Percentiles rank a stretch among this genome's conserved stretches.
These are phyloP conservation scores for Chymomyza amoena DNA, from an alignment of 2,888 invertebrate species.

Conservation along the genomic window DNA sequence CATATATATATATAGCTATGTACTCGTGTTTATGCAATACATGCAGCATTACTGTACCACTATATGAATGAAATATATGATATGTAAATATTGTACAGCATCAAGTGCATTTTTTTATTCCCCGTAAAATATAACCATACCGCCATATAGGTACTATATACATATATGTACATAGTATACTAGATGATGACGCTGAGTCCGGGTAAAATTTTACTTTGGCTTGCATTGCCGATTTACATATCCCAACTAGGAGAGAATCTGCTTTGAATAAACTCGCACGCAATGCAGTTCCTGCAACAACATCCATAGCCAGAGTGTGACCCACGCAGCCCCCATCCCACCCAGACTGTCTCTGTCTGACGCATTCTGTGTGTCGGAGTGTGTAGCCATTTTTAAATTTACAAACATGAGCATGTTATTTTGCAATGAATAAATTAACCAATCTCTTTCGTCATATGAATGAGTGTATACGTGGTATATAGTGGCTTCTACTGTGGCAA, in stretches of 20 bases:
- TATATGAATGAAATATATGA: conserved; percentile 49
- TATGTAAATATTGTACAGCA: conserved; percentile 58
- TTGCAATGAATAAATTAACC: conserved; percentile 70
- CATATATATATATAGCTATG: neutral
- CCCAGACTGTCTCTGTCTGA: neutral
- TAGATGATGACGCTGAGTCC: conserved; percentile 40
- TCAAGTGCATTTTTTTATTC: conserved; percentile 54
- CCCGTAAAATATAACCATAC: conserved; percentile 42
- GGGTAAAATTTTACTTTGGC: conserved; percentile 56
- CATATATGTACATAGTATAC: neutral
- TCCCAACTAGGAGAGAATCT: conserved; percentile 63
- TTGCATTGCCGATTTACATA: conserved; percentile 65
- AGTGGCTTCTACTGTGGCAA: conserved; percentile 35
- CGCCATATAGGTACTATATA: neutral
- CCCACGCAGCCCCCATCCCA: neutral
- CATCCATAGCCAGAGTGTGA: neutral
- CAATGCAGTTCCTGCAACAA: neutral
- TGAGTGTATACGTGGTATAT: neutral
- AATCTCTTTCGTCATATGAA: conserved; percentile 7
- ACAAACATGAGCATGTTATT: conserved; percentile 71
- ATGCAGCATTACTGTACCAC: neutral
- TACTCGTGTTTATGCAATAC: neutral
- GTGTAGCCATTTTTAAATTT: conserved; percentile 66
- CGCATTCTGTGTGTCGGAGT: conserved; percentile 16
- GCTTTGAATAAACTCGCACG: conserved; percentile 67